These are phyloP conservation scores for Danaus plexippus DNA, from an alignment of 1,140 invertebrate species.

Conservation along the genomic window DNA sequence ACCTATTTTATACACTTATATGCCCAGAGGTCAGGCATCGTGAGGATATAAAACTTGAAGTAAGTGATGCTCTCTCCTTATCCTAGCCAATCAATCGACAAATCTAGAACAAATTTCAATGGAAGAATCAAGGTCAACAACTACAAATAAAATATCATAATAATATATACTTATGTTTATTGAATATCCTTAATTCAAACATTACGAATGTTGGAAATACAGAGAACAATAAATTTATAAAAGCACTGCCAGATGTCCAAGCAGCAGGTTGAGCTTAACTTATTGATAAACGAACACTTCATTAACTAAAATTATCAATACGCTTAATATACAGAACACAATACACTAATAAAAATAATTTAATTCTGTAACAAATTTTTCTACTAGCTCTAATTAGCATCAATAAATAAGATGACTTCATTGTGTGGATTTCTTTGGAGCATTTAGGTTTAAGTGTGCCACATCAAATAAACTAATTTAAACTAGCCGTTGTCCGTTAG, in stretches of 20 bases:
- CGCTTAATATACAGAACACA: conserved; percentile 66
- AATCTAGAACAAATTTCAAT: too few species aligned
- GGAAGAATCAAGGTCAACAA: background rate
- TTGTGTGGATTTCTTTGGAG: conserved; percentile 60
- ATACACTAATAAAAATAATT: conserved; percentile 63
- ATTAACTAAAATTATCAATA: conserved; percentile 42
- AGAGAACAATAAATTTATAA: conserved; percentile 35
- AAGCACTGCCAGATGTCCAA: conserved; percentile 32
- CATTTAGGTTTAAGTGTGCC: conserved; percentile 32
- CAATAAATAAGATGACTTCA: conserved; percentile 68
- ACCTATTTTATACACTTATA: too few species aligned
- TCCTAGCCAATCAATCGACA: too few species aligned
- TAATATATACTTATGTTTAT: conserved; percentile 52
- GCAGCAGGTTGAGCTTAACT: conserved; percentile 50
- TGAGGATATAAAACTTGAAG: too few species aligned
- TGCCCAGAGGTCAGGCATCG: too few species aligned
- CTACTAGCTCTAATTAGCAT: conserved; percentile 54
- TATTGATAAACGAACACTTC: conserved; percentile 50
- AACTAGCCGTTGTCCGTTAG: conserved; percentile 1
- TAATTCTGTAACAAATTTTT: conserved; percentile 57
- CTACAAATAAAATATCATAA: conserved; percentile 29
- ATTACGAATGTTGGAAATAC: conserved; percentile 37
- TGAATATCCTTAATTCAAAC: conserved; percentile 59
- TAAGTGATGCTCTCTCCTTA: too few species aligned
- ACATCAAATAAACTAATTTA: conserved; percentile 19